Evolutionary conservation across 2,113 vertebrate genomes (phyloP), one percentile per base, ranked within the genome.

Genomic region (Takifugu flavidus): DNA sequence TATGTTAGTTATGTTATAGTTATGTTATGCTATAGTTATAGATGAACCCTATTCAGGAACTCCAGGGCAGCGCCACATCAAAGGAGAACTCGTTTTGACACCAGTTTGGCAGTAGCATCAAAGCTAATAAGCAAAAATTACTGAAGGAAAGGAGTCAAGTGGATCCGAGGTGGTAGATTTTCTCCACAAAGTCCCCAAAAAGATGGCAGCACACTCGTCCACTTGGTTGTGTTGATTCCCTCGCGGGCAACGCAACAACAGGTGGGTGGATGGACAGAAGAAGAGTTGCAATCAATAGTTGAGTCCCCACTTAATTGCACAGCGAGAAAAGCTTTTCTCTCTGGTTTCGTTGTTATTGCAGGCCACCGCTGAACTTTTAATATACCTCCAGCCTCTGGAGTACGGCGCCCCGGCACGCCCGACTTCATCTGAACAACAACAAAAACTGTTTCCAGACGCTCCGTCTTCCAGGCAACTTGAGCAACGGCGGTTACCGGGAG

Each of bases 221-320:
- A 52, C 6, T 44, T 57, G 46, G 54, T 39, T 39, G 27, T 56
- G 74, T 80, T 68, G 76, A 79, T 58, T 79, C 86, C 76, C 80
- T 25, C 13, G 78, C 25, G 75, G 73, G 77, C 57, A 49, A 67
- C 76, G 80, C 64, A 79, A 82, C 79, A 80, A 82, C 79, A 80
- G 77, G 86, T 83, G 82, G 75, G 77, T 61, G 75, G 80, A 79
- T 43, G 77, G 78, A 80, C 80, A 70, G 83, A 87, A 83, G 65
- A 82, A 73, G 77, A 85, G 82, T 85, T 88, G 76, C 82, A 85
- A 90, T 90, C 89, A 79, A 87, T 90, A 88, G 78, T 78, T 87
- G 65, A 80, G 62, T 77, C 57, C 39, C 53, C 57, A 67, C 75
- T 82, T 89, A 88, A 88, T 87, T 90, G 87, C 80, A 77, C 79